Evolutionary conservation across 2,797 vertebrate species (phyloP), one percentile per base, ranked within the genome.

Genomic region (Falco berigora): DNA sequence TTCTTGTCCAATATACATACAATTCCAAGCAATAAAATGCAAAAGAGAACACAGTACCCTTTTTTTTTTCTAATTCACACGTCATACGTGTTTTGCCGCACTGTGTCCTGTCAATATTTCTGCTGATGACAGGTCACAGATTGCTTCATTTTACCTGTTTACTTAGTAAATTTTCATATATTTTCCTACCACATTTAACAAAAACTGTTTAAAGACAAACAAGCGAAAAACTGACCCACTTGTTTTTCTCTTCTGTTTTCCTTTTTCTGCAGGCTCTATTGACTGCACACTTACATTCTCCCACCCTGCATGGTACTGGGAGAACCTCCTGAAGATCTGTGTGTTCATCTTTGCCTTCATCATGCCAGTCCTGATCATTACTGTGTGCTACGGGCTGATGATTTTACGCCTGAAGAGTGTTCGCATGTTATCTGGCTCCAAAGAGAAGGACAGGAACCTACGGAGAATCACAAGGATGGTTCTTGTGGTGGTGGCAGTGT

Each of bases 301-400:
- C 44, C 98, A 99, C 86, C 99, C 99, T 13, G 96, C 98, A 21
- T 99, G 99, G 99, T 99, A 99, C 97, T 99, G 99, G 99, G 99
- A 99, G 95, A 99, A 98, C 94, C 98, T 99, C 62, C 97, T 99
- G 97, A 99, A 99, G 98, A 99, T 99, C 98, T 99, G 99, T 62
- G 99, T 99, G 46, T 99, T 99, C 97, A 99, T 99, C 98, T 99
- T 99, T 24, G 99, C 99, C 97, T 99, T 99, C 97, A 98, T 99
- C 97, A 99, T 99, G 99, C 99, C 99, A 0, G 99, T 99, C 67
- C 98, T 99, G 96, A 99, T 99, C 97, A 99, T 99, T 93, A 99
- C 99, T 0, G 98, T 99, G 88, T 99, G 99, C 91, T 99, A 99
- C 2, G 99, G 99, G 23, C 98, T 99, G 96, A 99, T 99, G 99